Conservation (phyloP, 2,797 vertebrate species). For the Lerista edwardsae region DNA sequence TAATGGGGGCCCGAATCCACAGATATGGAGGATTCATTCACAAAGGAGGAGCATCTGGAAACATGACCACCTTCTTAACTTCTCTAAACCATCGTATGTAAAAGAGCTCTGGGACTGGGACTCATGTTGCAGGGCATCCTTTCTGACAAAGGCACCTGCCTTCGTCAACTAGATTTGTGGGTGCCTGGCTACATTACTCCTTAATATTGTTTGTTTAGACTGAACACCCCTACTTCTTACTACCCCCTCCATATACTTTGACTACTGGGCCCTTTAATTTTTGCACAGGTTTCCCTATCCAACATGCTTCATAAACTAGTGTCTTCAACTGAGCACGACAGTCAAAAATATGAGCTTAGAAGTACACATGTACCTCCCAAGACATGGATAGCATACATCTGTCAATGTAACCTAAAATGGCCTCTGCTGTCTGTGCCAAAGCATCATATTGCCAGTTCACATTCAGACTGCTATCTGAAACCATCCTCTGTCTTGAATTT, state of each 20-base stretch:
- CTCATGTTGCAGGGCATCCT: neutral
- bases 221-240: neutral
- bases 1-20: too few relatives aligned
- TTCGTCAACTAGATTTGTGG: neutral
- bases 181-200: neutral
- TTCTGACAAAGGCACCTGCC: neutral
- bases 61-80: neutral
- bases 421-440: neutral
- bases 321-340: neutral
- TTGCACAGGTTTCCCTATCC: neutral
- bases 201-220: neutral
- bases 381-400: neutral
- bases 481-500: neutral
- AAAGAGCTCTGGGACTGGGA: neutral
- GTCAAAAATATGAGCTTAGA: neutral
- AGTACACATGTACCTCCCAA: neutral
- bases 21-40: too few relatives aligned
- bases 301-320: neutral
- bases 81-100: neutral
- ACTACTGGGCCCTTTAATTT: too few relatives aligned
- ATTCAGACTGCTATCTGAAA: neutral
- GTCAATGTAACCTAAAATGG: neutral
- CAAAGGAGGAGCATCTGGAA: neutral
- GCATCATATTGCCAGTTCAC: neutral
- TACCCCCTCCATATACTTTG: neutral